Evolutionary conservation across 1,140 invertebrate genomes (phyloP).

Genomic region (Zaprionus africanus): DNA sequence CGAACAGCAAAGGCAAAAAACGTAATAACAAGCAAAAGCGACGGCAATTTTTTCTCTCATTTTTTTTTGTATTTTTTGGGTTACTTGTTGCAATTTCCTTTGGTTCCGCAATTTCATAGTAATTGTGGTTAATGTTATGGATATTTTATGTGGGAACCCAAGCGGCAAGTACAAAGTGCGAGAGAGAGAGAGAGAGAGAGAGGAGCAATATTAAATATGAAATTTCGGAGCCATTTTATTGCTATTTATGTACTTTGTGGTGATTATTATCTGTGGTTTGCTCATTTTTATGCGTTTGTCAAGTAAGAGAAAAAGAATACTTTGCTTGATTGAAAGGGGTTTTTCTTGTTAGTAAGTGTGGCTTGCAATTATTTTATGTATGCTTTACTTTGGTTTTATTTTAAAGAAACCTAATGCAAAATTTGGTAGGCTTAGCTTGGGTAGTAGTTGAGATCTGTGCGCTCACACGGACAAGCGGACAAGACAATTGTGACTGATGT

Average conservation of each 20-base stretch:
- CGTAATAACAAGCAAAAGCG: constrained; percentile 35
- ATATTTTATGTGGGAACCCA: constrained; percentile 74
- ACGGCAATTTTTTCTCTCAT: constrained; percentile 41
- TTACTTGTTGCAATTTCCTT: constrained; percentile 34
- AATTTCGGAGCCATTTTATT: neutral
- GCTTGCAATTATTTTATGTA: neutral
- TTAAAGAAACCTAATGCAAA: neutral
- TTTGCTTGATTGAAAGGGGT: neutral
- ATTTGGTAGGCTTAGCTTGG: neutral
- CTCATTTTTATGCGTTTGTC: neutral
- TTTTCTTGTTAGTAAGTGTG: neutral
- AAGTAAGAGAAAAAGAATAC: neutral
- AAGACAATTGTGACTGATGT: too few species aligned
- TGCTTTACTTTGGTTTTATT: neutral
- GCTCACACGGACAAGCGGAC: neutral
- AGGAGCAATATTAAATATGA: neutral
- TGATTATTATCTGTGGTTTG: too few species aligned
- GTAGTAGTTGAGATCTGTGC: neutral
- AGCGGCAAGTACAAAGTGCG: constrained; percentile 1
- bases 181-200: neutral
- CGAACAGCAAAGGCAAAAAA: constrained; percentile 1
- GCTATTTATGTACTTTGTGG: neutral
- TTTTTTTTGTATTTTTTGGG: neutral
- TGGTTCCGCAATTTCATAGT: constrained; percentile 65
- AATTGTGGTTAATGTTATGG: constrained; percentile 78